A percentile compares a stretch with the other conserved stretches of the same genome.
Evolutionary conservation across 1,140 invertebrate genomes (phyloP).

Genomic region (Caenorhabditis remanei): DNA sequence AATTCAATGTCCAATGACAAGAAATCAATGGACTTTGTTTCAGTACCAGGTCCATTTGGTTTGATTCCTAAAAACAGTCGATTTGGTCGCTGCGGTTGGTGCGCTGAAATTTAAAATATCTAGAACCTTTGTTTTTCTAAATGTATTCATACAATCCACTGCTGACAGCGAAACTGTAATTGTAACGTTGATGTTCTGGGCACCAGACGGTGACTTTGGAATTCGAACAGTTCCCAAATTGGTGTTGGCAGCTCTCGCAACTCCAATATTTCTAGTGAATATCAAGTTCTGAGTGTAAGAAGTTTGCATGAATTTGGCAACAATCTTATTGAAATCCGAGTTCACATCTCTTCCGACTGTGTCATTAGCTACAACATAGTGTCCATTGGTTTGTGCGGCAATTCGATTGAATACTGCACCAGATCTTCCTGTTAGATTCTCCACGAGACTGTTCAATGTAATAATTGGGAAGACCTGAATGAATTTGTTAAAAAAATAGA

Average conservation of each 20-base stretch:
- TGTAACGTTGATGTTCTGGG: neutral
- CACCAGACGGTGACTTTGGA: neutral
- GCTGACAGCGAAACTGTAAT: conserved; percentile 31
- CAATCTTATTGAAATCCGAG: conserved; percentile 23
- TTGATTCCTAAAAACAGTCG: neutral
- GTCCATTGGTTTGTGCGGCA: conserved; percentile 16
- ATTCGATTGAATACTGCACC: conserved; percentile 20
- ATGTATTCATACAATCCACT: neutral
- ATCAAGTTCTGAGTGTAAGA: neutral
- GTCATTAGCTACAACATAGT: conserved; percentile 1
- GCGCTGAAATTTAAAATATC: neutral
- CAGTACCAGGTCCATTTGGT: neutral
- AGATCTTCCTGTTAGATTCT: neutral
- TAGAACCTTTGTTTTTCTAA: neutral
- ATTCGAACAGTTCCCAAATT: neutral
- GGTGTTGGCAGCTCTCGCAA: neutral
- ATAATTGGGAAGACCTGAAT: conserved; percentile 24
- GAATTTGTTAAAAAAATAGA: neutral
- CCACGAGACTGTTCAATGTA: neutral
- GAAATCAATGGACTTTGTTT: neutral
- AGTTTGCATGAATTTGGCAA: conserved; percentile 10
- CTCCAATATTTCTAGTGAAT: neutral
- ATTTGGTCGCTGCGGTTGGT: neutral
- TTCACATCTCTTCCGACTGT: neutral
- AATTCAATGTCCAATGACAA: neutral